These are phyloP conservation scores for Ibidorhyncha struthersii DNA, from an alignment of 2,113 vertebrate genomes.

Conservation along the genomic window DNA sequence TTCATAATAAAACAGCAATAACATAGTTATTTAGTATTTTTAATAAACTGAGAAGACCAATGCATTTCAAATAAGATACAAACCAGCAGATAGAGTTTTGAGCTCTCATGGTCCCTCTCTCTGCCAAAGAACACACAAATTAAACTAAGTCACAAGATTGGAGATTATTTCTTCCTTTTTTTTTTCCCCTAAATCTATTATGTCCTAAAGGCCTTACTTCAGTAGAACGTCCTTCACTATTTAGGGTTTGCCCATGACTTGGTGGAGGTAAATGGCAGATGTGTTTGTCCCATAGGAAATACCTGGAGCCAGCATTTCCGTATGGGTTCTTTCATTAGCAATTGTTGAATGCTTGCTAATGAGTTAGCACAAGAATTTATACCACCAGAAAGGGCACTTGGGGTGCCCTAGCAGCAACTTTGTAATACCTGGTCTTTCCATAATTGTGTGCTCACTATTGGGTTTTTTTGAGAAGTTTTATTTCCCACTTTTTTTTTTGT, in stretches of 20 bases:
- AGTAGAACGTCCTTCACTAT: not conserved
- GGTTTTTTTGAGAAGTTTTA: not conserved
- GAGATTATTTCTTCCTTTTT: not conserved
- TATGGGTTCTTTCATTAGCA: not conserved
- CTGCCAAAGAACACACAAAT: not conserved
- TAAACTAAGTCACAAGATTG: not conserved
- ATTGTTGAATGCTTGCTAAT: not conserved
- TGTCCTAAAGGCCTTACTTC: not conserved
- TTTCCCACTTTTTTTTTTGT: not conserved
- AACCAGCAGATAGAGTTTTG: not conserved
- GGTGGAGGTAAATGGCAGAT: not conserved
- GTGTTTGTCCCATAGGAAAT: not conserved
- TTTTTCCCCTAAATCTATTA: not conserved
- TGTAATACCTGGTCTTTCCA: not conserved
- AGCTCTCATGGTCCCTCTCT: not conserved
- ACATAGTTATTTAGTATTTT: conserved; percentile 11
- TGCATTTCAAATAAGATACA: conserved; percentile 1
- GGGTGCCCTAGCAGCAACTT: not conserved
- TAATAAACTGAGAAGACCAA: not conserved
- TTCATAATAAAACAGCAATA: conserved; percentile 26
- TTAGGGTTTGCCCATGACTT: not conserved
- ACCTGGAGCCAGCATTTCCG: not conserved
- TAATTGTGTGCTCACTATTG: not conserved
- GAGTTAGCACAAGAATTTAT: not conserved
- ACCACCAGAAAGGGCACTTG: not conserved